phyloP scores from a whole-genome alignment of 2,113 vertebrate species.

The Phocoena phocoena region DNA sequence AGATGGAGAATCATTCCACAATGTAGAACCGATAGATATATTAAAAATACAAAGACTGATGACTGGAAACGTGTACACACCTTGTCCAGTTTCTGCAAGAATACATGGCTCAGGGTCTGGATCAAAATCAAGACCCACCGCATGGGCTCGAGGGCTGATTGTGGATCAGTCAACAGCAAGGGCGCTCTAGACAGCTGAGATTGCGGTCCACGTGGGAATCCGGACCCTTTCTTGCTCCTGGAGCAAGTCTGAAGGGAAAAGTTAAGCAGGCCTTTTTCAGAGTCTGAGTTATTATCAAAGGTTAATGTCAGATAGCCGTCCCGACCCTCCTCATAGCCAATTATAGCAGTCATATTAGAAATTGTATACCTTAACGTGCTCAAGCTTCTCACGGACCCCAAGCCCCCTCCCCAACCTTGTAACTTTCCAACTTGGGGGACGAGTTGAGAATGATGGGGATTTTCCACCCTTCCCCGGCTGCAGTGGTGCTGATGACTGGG shows the following conservation, averaged over 20 bases:
- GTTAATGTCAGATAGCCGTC: fast-evolving
- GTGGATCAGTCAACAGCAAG: no score
- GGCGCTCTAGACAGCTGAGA: fast-evolving
- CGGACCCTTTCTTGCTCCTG: no score
- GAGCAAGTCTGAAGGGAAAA: background rate
- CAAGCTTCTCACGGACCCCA: no score
- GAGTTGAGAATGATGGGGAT: fast-evolving
- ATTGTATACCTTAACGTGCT: fast-evolving
- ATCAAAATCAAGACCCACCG: background rate
- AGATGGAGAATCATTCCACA: background rate
- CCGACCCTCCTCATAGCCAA: fast-evolving
- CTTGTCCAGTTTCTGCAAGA: background rate
- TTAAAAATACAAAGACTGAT: background rate
- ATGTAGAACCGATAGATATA: background rate
- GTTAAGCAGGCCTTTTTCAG: background rate
- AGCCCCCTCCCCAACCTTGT: fast-evolving
- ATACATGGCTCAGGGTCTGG: background rate
- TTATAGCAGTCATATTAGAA: background rate
- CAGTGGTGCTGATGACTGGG: fast-evolving
- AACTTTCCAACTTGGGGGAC: fast-evolving
- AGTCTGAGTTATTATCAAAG: no score
- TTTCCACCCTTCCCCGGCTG: fast-evolving
- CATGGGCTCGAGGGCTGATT: fast-evolving
- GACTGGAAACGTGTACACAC: fast-evolving
- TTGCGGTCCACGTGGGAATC: fast-evolving